These are phyloP conservation scores for Catocala sponsa DNA, from an alignment of 2,888 invertebrate genomes.

Conservation along the genomic window DNA sequence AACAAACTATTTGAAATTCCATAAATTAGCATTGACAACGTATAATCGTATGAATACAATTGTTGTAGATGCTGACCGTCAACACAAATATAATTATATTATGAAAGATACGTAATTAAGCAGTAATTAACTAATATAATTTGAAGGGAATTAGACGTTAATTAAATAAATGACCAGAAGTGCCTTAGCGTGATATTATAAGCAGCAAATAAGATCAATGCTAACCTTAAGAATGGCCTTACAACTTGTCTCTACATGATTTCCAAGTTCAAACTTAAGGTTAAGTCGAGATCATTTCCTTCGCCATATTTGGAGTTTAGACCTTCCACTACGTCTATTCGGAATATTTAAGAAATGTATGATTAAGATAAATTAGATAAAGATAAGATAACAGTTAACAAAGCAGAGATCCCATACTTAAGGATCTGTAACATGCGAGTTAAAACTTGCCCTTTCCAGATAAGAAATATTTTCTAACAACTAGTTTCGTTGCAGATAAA, in stretches of 20 bases:
- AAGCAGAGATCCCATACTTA: too few species aligned
- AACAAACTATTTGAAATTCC: slow-evolving; percentile 28
- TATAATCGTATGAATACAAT: slow-evolving; percentile 11
- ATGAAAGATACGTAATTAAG: too few species aligned
- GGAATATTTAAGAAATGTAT: neutral
- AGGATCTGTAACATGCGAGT: too few species aligned
- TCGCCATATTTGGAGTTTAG: slow-evolving; percentile 56
- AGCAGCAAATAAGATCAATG: slow-evolving; percentile 29
- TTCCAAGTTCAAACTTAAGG: slow-evolving; percentile 58
- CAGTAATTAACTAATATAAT: too few species aligned
- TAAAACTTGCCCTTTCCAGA: too few species aligned
- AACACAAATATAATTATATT: slow-evolving; percentile 13
- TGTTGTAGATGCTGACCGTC: slow-evolving; percentile 3
- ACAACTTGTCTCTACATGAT: slow-evolving; percentile 51
- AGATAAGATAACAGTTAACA: neutral
- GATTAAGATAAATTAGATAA: neutral
- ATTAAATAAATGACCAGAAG: neutral
- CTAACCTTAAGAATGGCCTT: slow-evolving; percentile 62
- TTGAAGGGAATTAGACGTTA: too few species aligned
- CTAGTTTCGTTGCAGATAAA: too few species aligned
- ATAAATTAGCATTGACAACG: slow-evolving; percentile 37
- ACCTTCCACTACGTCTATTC: neutral
- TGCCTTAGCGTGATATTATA: slow-evolving; percentile 11
- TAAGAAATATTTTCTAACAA: too few species aligned
- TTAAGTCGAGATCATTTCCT: slow-evolving; percentile 57